Evolutionary conservation across 2,888 invertebrate genomes (phyloP), one percentile per base, ranked within the genome.

Genomic region (Melanchra persicariae): DNA sequence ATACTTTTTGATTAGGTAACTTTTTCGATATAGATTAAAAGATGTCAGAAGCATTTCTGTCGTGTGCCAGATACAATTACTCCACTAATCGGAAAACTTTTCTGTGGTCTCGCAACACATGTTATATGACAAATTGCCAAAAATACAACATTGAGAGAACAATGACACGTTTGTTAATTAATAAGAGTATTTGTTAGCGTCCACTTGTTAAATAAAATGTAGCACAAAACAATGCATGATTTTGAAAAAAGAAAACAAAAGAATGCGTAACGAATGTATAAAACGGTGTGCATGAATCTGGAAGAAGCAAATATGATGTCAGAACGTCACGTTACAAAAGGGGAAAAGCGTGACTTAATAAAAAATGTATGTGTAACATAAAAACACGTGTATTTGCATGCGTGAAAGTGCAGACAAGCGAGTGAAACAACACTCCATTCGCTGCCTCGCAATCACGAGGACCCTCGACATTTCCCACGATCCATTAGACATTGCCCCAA

Each of bases 401-500:
- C 59, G 77, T 85, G 69, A 81, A 88, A 87, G 85, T 87, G 89
- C 87, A 88, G 89, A 88, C 90, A 87, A 84, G 86, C 85, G 81
- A 87, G 88, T 89, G 85, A 88, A 87, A 89, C 86, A 90, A 84
- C 87, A 87, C 83, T 82, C 83, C 70, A 81, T 81, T 85, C 69
- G 69, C 73, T 74, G 79, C 64, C 77, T 77, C 84, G 81, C 83
- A 88, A 88, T 88, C 85, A 85, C 78, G 74, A 88, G 83, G 82
- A 82, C 80, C 79, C 87, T 87, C 86, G 63, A 77, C 84, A 84
- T 87, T 80, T 88, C 84, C 90, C 87, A 89, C 90, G 89, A 88
- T 87, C 91, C 92, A 91, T 92, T 92, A 91, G 88, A 88, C 89
- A 88, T 88, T 84, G 86, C 89, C 90, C 91, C 90, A 91, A 91